Evolutionary conservation across 2,888 invertebrate species (phyloP).

Genomic region (Cenopis cana): DNA sequence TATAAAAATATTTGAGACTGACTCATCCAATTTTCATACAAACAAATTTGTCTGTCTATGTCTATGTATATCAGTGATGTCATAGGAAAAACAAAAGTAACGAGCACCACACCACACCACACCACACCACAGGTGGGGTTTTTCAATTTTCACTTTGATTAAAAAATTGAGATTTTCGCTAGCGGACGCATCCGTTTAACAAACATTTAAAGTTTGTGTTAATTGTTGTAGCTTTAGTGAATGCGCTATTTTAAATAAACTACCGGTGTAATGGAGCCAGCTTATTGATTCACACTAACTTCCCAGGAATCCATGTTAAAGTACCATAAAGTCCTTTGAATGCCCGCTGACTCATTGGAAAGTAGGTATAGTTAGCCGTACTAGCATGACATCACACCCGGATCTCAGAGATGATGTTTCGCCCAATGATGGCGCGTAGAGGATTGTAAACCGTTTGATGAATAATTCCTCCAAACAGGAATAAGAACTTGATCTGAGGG

Average conservation of each 20-base stretch:
- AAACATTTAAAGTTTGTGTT: too few relatives aligned
- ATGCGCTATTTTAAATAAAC: too few relatives aligned
- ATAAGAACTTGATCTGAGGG: too few relatives aligned
- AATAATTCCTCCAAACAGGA: not conserved
- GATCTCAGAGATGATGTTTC: not conserved
- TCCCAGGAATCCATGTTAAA: slow-evolving; percentile 17
- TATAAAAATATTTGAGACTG: slow-evolving; percentile 17
- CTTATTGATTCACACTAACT: not conserved
- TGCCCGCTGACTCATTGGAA: slow-evolving; percentile 35
- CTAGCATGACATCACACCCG: slow-evolving; percentile 18
- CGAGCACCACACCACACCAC: too few relatives aligned
- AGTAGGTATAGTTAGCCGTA: slow-evolving; percentile 12
- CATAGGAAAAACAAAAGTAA: not conserved
- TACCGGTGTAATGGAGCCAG: too few relatives aligned
- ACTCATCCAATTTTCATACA: slow-evolving; percentile 17
- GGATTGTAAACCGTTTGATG: not conserved
- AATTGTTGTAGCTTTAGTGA: too few relatives aligned
- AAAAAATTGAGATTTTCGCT: too few relatives aligned
- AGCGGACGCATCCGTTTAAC: too few relatives aligned
- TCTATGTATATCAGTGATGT: slow-evolving; percentile 2
- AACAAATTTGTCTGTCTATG: not conserved
- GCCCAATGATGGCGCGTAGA: not conserved
- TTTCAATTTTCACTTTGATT: too few relatives aligned
- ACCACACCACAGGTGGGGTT: too few relatives aligned
- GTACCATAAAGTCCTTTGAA: not conserved